Conservation (phyloP, 2,888 invertebrate species). For the Bursaphelenchus okinawaensis region DNA sequence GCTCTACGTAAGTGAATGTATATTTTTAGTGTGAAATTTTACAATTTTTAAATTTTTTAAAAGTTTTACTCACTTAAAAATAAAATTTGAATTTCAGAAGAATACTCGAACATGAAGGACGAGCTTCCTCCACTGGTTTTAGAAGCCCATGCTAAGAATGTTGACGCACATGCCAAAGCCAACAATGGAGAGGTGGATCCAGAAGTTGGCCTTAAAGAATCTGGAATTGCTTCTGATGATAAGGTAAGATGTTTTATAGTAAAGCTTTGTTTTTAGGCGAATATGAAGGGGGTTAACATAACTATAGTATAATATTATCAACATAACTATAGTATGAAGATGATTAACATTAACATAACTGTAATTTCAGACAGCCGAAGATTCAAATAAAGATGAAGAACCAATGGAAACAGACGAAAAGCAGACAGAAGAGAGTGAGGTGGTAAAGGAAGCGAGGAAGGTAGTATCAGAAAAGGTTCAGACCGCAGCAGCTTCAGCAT, state of each 20-base stretch:
- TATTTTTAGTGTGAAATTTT: background rate
- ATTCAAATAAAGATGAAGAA: slow-evolving; percentile 8
- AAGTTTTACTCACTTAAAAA: background rate
- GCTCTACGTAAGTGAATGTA: slow-evolving; percentile 67
- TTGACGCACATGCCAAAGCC: slow-evolving; percentile 68
- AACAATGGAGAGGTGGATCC: slow-evolving; percentile 70
- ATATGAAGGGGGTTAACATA: too few relatives aligned
- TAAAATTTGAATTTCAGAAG: slow-evolving; percentile 64
- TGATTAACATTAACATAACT: background rate
- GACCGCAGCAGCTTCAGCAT: slow-evolving; percentile 87
- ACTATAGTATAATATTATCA: too few relatives aligned
- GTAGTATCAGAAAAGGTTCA: slow-evolving; percentile 56
- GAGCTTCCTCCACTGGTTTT: slow-evolving; percentile 92
- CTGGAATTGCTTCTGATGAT: slow-evolving; percentile 78
- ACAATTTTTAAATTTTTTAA: slow-evolving; percentile 4
- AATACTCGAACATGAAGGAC: slow-evolving; percentile 90
- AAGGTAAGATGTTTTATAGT: slow-evolving; percentile 2
- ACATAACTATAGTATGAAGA: too few relatives aligned
- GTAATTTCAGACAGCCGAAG: slow-evolving; percentile 28
- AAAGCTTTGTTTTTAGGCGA: background rate
- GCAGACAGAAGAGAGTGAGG: slow-evolving; percentile 33
- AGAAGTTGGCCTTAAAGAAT: slow-evolving; percentile 74
- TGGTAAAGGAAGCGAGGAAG: slow-evolving; percentile 30
- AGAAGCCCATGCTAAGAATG: slow-evolving; percentile 90
- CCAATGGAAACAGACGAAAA: slow-evolving; percentile 30